Conservation (phyloP, 2,797 vertebrate species). For the Otus scops region DNA sequence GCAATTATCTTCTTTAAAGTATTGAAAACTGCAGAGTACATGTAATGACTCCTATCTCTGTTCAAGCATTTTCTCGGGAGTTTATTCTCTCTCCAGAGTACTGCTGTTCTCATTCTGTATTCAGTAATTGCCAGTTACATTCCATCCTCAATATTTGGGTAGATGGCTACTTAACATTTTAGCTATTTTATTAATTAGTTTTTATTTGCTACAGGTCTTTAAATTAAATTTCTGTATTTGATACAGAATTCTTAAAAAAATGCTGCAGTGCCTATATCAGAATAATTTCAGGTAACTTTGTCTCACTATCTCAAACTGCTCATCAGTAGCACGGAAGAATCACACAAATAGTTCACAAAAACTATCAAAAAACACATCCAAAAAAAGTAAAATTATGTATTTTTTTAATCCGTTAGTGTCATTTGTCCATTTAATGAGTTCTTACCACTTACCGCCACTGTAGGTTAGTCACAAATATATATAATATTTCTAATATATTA, state of each 20-base stretch:
- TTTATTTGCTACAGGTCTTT: background rate
- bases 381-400: background rate
- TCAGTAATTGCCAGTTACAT: background rate
- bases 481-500: no score
- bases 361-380: background rate
- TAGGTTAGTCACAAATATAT: background rate
- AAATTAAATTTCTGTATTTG: background rate
- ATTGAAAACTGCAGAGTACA: background rate
- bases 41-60: background rate
- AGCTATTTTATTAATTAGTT: background rate
- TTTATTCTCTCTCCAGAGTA: background rate
- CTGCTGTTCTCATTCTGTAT: background rate
- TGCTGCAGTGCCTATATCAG: background rate
- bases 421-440: background rate
- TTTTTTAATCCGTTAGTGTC: background rate
- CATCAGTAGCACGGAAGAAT: background rate
- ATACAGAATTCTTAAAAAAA: background rate
- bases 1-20: background rate
- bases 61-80: background rate
- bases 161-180: background rate
- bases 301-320: background rate
- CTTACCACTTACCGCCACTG: background rate
- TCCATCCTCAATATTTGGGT: background rate
- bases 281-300: background rate
- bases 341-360: background rate